phyloP scores from a whole-genome alignment of 2,113 vertebrate species.

The Promerops cafer region DNA sequence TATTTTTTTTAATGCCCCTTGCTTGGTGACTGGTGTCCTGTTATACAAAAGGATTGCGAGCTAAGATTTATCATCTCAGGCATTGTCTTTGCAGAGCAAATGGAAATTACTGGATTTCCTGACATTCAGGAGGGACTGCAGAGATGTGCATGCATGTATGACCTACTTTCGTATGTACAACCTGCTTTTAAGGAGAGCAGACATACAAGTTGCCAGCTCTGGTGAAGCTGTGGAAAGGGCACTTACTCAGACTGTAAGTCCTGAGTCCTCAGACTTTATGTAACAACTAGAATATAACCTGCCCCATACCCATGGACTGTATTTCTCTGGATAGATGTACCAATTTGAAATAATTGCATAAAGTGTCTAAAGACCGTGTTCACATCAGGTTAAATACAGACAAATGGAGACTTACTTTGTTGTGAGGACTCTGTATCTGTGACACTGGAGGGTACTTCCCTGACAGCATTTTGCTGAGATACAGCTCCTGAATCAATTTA shows the following conservation, averaged over 20 bases:
- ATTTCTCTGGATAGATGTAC: neutral
- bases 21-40: neutral
- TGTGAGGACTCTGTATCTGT: fast-evolving
- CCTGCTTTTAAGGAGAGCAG: neutral
- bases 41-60: neutral
- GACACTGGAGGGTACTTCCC: neutral
- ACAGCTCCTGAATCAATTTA: neutral
- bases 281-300: neutral
- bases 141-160: neutral
- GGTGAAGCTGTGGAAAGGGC: neutral
- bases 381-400: neutral
- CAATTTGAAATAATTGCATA: neutral
- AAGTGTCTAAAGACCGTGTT: neutral
- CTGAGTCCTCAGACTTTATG: neutral
- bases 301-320: neutral
- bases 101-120: neutral
- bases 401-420: neutral
- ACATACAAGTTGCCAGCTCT: neutral
- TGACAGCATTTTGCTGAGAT: neutral
- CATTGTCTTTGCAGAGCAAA: neutral
- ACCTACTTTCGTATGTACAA: neutral
- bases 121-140: neutral
- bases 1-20: neutral
- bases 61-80: neutral
- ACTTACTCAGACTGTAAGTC: neutral